Conservation (phyloP, 2,888 invertebrate species). For the Agrotis segetum region DNA sequence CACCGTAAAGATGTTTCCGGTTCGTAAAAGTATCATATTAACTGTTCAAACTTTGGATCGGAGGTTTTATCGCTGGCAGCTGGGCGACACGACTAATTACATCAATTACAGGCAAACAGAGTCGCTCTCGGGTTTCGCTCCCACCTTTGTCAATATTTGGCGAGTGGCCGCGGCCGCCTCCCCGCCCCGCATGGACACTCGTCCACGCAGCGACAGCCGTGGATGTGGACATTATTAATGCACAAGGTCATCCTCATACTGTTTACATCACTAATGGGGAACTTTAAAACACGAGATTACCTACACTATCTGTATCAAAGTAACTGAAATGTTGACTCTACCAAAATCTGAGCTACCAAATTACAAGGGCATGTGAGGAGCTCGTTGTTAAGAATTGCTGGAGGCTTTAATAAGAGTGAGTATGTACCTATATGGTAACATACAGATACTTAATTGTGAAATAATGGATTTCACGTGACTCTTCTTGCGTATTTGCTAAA, state of each 20-base stretch:
- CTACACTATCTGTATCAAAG: slow-evolving; percentile 15
- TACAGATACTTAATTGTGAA: background rate
- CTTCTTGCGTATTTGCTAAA: background rate
- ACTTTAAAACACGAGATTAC: slow-evolving; percentile 23
- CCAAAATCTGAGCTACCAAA: background rate
- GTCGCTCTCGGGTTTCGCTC: slow-evolving; percentile 85
- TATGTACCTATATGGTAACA: background rate
- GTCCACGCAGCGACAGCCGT: slow-evolving; percentile 39
- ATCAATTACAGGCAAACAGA: slow-evolving; percentile 90
- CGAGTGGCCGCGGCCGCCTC: slow-evolving; percentile 67
- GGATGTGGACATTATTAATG: slow-evolving; percentile 48
- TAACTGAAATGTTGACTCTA: background rate
- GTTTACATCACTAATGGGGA: slow-evolving; percentile 33
- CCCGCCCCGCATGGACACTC: slow-evolving; percentile 60
- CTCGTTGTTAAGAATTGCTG: background rate
- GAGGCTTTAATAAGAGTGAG: background rate
- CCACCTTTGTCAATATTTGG: slow-evolving; percentile 90
- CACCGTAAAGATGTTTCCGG: slow-evolving; percentile 89
- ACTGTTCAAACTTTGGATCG: slow-evolving; percentile 84
- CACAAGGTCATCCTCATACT: slow-evolving; percentile 46
- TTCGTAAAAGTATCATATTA: slow-evolving; percentile 88
- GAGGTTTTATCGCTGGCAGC: slow-evolving; percentile 84
- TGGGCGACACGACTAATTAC: slow-evolving; percentile 91
- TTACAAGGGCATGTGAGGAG: background rate
- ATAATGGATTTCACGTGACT: background rate